These are phyloP conservation scores for Phania funesta DNA, from an alignment of 2,888 invertebrate genomes.

Conservation along the genomic window DNA sequence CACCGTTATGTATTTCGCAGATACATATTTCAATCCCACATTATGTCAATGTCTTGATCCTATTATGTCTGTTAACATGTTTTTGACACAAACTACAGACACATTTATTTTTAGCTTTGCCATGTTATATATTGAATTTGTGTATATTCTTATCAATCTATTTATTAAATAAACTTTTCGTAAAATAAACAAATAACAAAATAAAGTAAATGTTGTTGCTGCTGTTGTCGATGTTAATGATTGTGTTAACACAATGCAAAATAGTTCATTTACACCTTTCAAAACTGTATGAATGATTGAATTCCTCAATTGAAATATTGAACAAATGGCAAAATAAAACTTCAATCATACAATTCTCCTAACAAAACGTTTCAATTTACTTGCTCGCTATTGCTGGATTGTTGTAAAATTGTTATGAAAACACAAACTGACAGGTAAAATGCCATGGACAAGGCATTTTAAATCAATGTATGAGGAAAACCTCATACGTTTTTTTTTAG, in stretches of 20 bases:
- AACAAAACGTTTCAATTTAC: slow-evolving; percentile 28
- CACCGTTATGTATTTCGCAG: background rate
- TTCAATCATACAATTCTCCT: background rate
- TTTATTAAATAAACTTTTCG: background rate
- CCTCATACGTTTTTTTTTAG: background rate
- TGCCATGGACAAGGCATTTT: slow-evolving; percentile 18
- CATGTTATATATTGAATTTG: slow-evolving; percentile 1
- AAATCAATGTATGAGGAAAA: slow-evolving; percentile 14
- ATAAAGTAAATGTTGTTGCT: no score
- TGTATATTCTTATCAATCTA: slow-evolving; percentile 6
- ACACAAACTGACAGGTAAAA: slow-evolving; percentile 3
- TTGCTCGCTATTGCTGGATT: background rate
- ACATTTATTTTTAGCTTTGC: slow-evolving; percentile 58
- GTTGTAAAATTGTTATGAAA: slow-evolving; percentile 1
- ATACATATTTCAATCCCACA: slow-evolving; percentile 71
- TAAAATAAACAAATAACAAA: background rate
- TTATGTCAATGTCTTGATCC: slow-evolving; percentile 72
- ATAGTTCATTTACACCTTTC: slow-evolving; percentile 65
- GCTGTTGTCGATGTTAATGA: slow-evolving; percentile 39
- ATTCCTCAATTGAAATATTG: background rate
- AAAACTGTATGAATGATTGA: slow-evolving; percentile 32
- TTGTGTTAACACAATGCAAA: slow-evolving; percentile 52
- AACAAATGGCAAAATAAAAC: slow-evolving; percentile 1
- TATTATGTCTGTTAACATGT: slow-evolving; percentile 69
- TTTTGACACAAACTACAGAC: slow-evolving; percentile 59